These are phyloP conservation scores for Hemicrepidius hirtus DNA, from an alignment of 2,888 invertebrate genomes.

Conservation along the genomic window DNA sequence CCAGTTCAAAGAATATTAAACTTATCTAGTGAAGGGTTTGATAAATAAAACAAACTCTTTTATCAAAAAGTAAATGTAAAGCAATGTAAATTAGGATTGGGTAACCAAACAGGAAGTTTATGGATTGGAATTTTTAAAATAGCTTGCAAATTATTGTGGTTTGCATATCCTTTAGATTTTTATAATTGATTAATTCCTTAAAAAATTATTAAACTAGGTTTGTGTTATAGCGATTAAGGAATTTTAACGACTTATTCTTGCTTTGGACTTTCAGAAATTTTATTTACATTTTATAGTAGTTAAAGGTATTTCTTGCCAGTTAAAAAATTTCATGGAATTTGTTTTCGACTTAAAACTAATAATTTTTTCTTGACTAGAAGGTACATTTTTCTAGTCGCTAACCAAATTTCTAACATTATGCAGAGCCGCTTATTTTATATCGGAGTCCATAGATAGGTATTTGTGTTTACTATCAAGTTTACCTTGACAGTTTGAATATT, in stretches of 20 bases:
- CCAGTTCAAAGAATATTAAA: too few species aligned
- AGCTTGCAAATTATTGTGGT: not conserved
- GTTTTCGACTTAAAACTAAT: too few species aligned
- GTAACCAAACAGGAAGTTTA: not conserved
- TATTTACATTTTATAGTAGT: not conserved
- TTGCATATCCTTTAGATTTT: too few species aligned
- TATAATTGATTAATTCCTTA: too few species aligned
- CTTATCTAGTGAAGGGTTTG: too few species aligned
- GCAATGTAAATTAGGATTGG: too few species aligned
- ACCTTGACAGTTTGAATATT: constrained; percentile 38
- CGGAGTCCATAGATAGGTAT: constrained; percentile 7
- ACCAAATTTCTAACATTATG: not conserved
- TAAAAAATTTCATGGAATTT: not conserved
- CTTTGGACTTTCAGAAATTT: constrained; percentile 8
- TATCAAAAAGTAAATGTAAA: too few species aligned
- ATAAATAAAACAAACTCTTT: too few species aligned
- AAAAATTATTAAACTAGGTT: constrained; percentile 1
- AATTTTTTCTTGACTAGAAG: not conserved
- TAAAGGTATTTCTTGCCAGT: not conserved
- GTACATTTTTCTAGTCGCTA: not conserved
- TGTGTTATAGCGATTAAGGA: not conserved
- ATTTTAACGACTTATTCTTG: not conserved
- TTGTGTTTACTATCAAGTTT: constrained; percentile 33
- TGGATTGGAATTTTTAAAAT: not conserved
- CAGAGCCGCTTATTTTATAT: not conserved